phyloP scores from a whole-genome alignment of 2,797 vertebrate species.

The Labroides dimidiatus region DNA sequence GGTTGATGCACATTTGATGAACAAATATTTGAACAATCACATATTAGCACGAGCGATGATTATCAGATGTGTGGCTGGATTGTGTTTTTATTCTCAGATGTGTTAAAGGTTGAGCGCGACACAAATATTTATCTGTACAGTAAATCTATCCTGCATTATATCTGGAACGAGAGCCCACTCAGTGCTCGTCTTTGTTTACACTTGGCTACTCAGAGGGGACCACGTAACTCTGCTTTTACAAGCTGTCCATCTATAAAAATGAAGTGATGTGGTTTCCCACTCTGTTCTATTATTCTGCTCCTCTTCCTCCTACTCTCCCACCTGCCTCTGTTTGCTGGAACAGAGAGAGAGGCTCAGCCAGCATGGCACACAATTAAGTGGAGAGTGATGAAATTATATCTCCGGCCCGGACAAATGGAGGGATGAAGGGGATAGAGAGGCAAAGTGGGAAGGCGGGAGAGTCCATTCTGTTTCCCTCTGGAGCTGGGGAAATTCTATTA shows the following conservation, averaged over 20 bases:
- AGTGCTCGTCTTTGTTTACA: slow-evolving; percentile 60
- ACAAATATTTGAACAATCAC: neutral
- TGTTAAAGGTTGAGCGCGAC: neutral
- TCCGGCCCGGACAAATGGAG: slow-evolving; percentile 73
- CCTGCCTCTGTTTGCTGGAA: slow-evolving; percentile 70
- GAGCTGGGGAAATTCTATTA: slow-evolving; percentile 80
- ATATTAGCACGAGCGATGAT: neutral
- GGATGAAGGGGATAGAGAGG: slow-evolving; percentile 56
- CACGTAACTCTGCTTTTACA: slow-evolving; percentile 61
- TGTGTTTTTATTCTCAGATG: neutral
- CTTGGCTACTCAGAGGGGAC: slow-evolving; percentile 58
- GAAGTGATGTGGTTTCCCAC: slow-evolving; percentile 76
- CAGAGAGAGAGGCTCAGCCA: slow-evolving; percentile 59
- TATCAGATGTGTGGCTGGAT: neutral
- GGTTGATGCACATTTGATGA: no score
- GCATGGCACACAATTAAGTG: slow-evolving; percentile 77
- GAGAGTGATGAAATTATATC: slow-evolving; percentile 82
- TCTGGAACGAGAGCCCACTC: slow-evolving; percentile 26
- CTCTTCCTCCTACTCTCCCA: slow-evolving; percentile 60
- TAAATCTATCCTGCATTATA: slow-evolving; percentile 1
- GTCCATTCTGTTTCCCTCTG: slow-evolving; percentile 76
- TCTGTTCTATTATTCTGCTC: slow-evolving; percentile 65
- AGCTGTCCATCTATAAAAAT: slow-evolving; percentile 74
- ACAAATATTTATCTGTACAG: slow-evolving; percentile 5
- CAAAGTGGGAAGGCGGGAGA: slow-evolving; percentile 67